These are phyloP conservation scores for Ammodramus savannarum DNA, from an alignment of 2,113 vertebrate species.

Conservation along the genomic window DNA sequence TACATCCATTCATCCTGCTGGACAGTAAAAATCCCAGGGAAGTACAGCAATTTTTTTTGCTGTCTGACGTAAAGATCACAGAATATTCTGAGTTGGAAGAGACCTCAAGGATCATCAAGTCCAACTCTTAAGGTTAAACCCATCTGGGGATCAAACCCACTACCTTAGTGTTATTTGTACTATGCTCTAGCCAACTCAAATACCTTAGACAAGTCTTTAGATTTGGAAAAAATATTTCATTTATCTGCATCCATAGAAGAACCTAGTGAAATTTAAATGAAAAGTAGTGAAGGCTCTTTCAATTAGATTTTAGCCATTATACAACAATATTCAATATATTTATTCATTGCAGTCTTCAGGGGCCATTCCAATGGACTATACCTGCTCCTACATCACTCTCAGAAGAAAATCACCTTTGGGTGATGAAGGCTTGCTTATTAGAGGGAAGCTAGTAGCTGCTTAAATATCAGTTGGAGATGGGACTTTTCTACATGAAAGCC, in stretches of 20 bases:
- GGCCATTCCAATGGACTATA: neutral
- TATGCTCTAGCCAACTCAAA: neutral
- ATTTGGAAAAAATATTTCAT: neutral
- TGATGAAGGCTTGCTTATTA: conserved; percentile 27
- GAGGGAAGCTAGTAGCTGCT: neutral
- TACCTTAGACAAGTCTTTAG: neutral
- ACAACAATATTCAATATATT: neutral
- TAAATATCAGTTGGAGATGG: neutral
- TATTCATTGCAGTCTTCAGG: neutral
- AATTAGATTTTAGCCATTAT: neutral
- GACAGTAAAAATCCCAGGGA: neutral
- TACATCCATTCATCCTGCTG: neutral
- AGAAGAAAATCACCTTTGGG: conserved; percentile 35
- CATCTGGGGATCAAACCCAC: neutral
- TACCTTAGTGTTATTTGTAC: neutral
- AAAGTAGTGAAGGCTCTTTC: neutral
- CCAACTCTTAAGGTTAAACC: neutral
- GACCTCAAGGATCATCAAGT: neutral
- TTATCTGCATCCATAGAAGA: neutral
- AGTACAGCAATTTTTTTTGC: neutral
- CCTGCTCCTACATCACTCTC: neutral
- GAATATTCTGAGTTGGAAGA: neutral
- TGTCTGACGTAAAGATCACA: neutral
- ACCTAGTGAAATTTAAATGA: neutral
- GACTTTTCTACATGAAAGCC: neutral